Evolutionary conservation across 1,140 invertebrate genomes (phyloP).

Genomic region (Ips nitidus): DNA sequence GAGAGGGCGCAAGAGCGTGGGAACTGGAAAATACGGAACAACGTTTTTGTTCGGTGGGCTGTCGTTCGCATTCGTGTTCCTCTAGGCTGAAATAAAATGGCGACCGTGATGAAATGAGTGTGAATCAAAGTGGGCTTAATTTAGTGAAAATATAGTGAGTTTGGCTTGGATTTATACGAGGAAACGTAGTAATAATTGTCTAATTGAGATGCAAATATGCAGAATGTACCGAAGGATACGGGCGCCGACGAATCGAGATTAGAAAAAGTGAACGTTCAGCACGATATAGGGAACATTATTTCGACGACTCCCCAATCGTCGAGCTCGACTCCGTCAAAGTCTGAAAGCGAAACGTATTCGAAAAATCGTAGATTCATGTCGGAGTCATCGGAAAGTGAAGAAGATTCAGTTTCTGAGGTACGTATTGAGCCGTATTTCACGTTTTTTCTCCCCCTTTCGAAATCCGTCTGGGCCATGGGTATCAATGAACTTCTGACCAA

Average conservation of each 20-base stretch:
- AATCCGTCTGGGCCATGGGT: conserved; percentile 46
- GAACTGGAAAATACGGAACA: conserved; percentile 38
- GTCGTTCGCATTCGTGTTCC: background rate
- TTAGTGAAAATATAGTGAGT: conserved; percentile 47
- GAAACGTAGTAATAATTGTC: conserved; percentile 43
- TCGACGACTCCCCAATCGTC: conserved; percentile 64
- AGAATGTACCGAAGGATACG: conserved; percentile 79
- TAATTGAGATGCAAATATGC: conserved; percentile 75
- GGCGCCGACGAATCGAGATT: conserved; percentile 74
- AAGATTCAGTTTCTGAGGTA: conserved; percentile 92
- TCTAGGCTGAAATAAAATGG: conserved; percentile 52
- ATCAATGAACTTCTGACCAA: conserved; percentile 51
- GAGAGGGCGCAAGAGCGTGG: conserved; percentile 35
- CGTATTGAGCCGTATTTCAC: conserved; percentile 32
- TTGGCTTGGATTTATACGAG: conserved; percentile 38
- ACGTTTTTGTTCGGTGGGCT: conserved; percentile 28
- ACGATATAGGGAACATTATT: conserved; percentile 60
- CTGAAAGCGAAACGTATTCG: conserved; percentile 75
- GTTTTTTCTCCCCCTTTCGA: background rate
- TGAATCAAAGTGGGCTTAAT: conserved; percentile 47
- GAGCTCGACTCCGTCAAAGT: conserved; percentile 70
- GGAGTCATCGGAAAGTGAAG: conserved; percentile 88
- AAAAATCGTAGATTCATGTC: conserved; percentile 82
- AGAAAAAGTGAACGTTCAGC: conserved; percentile 64
- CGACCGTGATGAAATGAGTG: conserved; percentile 50